Percentiles rank a stretch among this genome's conserved stretches.
Conservation (phyloP, 2,797 vertebrate species). For the Cuniculus paca region DNA sequence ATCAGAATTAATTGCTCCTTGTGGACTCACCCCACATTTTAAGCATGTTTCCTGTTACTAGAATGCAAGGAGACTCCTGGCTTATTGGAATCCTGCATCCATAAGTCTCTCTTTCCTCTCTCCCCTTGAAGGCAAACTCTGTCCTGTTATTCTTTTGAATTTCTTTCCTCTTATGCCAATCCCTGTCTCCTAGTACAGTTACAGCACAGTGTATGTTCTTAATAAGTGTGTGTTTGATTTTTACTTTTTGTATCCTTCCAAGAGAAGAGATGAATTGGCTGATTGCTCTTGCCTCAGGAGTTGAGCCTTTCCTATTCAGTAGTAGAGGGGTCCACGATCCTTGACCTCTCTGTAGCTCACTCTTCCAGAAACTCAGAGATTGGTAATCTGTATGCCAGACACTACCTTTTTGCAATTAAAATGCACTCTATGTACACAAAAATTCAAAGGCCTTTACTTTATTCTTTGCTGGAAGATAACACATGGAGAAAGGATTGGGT, state of each 20-base stretch:
- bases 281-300: too few relatives aligned
- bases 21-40: not conserved
- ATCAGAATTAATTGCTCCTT: not conserved
- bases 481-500: not conserved
- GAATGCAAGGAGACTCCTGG: not conserved
- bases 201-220: not conserved
- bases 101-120: not conserved
- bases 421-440: not conserved
- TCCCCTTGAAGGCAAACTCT: not conserved
- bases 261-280: not conserved
- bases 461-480: not conserved
- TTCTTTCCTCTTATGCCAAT: not conserved
- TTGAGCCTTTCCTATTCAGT: not conserved
- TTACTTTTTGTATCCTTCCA: not conserved
- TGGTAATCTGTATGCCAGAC: not conserved
- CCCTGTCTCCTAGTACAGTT: not conserved
- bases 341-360: too few relatives aligned
- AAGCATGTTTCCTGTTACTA: not conserved
- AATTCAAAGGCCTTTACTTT: not conserved
- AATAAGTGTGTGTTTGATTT: conserved; percentile 4
- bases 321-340: not conserved
- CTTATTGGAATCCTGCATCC: not conserved
- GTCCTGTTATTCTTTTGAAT: not conserved
- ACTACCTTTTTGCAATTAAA: not conserved
- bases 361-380: not conserved